Evolutionary conservation across 1,140 invertebrate genomes (phyloP).

Genomic region (Drosophila quadrilineata): DNA sequence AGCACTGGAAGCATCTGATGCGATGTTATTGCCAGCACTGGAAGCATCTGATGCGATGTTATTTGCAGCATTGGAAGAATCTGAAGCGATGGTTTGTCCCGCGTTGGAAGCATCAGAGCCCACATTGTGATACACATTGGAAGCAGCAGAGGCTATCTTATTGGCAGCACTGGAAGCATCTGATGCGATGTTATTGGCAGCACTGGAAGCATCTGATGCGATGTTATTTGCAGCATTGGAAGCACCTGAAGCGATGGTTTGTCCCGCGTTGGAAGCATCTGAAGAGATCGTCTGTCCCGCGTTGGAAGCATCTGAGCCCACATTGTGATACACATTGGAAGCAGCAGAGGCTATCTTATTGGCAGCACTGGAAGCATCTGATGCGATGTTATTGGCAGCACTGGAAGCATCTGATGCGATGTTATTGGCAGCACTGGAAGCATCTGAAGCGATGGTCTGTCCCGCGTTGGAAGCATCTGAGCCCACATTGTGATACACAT

Average conservation of each 20-base stretch:
- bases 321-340: not conserved
- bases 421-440: not conserved
- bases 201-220: not conserved
- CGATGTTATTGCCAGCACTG: not conserved
- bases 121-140: not conserved
- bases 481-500: not conserved
- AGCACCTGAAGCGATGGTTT: not conserved
- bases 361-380: not conserved
- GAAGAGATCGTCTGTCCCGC: not conserved
- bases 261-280: not conserved
- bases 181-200: conserved; percentile 4
- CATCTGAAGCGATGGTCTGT: not conserved
- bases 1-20: not conserved
- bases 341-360: not conserved
- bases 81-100: not conserved
- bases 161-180: conserved; percentile 10
- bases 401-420: not conserved
- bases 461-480: not conserved
- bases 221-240: conserved; percentile 3
- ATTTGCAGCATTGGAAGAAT: not conserved
- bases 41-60: not conserved
- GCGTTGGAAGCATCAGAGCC: not conserved
- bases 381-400: not conserved
- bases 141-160: not conserved
- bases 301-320: not conserved